phyloP scores from a whole-genome alignment of 1,140 invertebrate genomes.

The Triops longicaudatus region DNA sequence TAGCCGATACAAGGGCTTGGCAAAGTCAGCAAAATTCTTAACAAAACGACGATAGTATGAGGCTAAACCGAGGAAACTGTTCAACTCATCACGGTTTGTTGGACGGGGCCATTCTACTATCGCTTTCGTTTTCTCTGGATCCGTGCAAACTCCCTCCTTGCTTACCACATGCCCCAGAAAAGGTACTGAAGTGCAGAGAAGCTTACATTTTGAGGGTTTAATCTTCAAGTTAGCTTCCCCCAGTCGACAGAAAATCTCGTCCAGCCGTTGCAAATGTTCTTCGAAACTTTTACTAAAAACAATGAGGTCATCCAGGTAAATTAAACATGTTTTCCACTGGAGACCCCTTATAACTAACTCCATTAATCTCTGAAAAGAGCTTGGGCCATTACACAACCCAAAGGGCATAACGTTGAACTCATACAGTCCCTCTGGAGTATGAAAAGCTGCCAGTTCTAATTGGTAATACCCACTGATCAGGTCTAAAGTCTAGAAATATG shows the following conservation, averaged over 20 bases:
- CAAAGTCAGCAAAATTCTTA: slow-evolving; percentile 36
- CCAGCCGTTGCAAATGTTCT: slow-evolving; percentile 29
- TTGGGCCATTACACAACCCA: slow-evolving; percentile 33
- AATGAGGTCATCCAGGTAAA: slow-evolving; percentile 26
- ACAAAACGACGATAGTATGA: slow-evolving; percentile 44
- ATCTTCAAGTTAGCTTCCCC: slow-evolving; percentile 32
- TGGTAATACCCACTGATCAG: slow-evolving; percentile 47
- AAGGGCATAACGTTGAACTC: slow-evolving; percentile 38
- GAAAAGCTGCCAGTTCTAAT: slow-evolving; percentile 44
- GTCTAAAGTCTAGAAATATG: slow-evolving; percentile 44
- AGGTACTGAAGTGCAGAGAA: slow-evolving; percentile 36
- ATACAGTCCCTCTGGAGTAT: slow-evolving; percentile 35
- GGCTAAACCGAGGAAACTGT: slow-evolving; percentile 41
- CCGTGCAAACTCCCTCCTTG: slow-evolving; percentile 36
- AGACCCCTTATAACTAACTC: slow-evolving; percentile 31
- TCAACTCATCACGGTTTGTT: slow-evolving; percentile 36
- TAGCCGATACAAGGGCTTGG: slow-evolving; percentile 36
- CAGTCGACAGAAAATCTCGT: slow-evolving; percentile 23
- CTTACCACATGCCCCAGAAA: slow-evolving; percentile 39
- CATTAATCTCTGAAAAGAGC: slow-evolving; percentile 34
- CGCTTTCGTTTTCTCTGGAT: slow-evolving; percentile 38
- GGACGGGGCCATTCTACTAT: slow-evolving; percentile 37
- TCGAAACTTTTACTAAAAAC: slow-evolving; percentile 25
- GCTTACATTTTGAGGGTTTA: slow-evolving; percentile 37
- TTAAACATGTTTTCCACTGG: slow-evolving; percentile 23